These are phyloP conservation scores for Phyllopteryx taeniolatus DNA, from an alignment of 2,113 vertebrate genomes.

Conservation along the genomic window DNA sequence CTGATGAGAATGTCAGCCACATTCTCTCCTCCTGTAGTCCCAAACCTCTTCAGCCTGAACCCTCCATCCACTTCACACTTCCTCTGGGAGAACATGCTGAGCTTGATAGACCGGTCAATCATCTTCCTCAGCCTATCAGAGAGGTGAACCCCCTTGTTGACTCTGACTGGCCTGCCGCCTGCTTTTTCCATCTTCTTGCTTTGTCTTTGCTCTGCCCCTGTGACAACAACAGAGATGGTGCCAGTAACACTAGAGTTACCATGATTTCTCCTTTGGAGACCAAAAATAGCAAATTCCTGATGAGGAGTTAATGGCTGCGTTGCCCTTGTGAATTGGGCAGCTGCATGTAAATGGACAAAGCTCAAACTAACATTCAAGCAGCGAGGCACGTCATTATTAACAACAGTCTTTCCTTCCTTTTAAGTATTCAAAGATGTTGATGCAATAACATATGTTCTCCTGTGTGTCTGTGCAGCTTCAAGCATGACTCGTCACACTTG, in stretches of 20 bases:
- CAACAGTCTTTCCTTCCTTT: slow-evolving; percentile 14
- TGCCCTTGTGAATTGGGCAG: slow-evolving; percentile 9
- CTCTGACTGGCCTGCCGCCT: slow-evolving; percentile 39
- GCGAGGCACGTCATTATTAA: slow-evolving; percentile 44
- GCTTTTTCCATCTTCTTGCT: slow-evolving; percentile 53
- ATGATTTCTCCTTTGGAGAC: slow-evolving; percentile 3
- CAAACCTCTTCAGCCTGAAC: slow-evolving; percentile 27
- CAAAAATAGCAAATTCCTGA: background rate
- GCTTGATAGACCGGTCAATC: slow-evolving; percentile 41
- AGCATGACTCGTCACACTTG: slow-evolving; percentile 39
- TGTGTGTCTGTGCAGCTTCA: slow-evolving; percentile 37
- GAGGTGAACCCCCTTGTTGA: slow-evolving; percentile 80
- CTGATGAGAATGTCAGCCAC: slow-evolving; percentile 29
- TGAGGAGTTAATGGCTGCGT: background rate
- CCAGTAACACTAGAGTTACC: background rate
- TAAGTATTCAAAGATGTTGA: slow-evolving; percentile 12
- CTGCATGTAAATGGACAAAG: slow-evolving; percentile 61
- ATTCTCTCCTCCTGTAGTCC: slow-evolving; percentile 8
- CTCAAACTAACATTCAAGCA: slow-evolving; percentile 53
- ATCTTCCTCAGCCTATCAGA: slow-evolving; percentile 73
- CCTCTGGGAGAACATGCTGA: slow-evolving; percentile 41
- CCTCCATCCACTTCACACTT: slow-evolving; percentile 35
- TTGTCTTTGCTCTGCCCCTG: slow-evolving; percentile 38
- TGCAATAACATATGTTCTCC: background rate
- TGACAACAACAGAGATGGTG: slow-evolving; percentile 9